phyloP scores from a whole-genome alignment of 1,140 invertebrate genomes.

The Megathymus violae region DNA sequence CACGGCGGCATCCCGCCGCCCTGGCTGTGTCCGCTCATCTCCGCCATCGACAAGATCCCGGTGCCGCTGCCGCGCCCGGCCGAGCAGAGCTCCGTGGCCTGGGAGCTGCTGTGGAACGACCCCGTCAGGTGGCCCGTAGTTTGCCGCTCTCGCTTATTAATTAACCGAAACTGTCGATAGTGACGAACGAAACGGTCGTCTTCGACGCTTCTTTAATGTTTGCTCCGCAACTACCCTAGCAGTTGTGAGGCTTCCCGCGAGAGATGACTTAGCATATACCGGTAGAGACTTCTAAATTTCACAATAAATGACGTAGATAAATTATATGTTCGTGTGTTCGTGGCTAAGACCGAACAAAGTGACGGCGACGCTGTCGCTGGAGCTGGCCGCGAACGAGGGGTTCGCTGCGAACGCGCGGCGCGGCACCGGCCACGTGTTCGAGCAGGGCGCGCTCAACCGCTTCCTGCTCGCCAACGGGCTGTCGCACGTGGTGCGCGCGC shows the following conservation, averaged over 20 bases:
- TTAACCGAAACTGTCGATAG: too few species aligned
- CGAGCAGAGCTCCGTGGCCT: conserved; percentile 87
- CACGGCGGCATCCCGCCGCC: conserved; percentile 90
- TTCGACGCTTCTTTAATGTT: too few species aligned
- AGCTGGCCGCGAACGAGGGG: conserved; percentile 85
- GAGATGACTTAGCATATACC: too few species aligned
- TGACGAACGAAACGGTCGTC: too few species aligned
- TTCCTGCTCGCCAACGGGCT: conserved; percentile 87
- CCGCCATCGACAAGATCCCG: conserved; percentile 86
- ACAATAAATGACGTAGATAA: too few species aligned
- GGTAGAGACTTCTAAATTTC: too few species aligned
- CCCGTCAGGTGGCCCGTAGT: conserved; percentile 84
- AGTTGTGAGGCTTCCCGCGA: too few species aligned
- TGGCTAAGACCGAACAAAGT: conserved; percentile 50
- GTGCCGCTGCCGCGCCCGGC: conserved; percentile 87
- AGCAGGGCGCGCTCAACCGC: conserved; percentile 85
- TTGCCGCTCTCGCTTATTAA: too few species aligned
- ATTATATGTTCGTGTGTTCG: too few species aligned
- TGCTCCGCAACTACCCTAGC: too few species aligned
- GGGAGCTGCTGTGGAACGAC: conserved; percentile 93
- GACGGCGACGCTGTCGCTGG: conserved; percentile 81
- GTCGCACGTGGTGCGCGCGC: conserved; percentile 88
- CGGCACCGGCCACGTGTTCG: conserved; percentile 90
- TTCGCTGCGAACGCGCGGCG: conserved; percentile 88
- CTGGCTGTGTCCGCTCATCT: conserved; percentile 83